Conservation (phyloP, 1,140 invertebrate species). For the Palaemon carinicauda region DNA sequence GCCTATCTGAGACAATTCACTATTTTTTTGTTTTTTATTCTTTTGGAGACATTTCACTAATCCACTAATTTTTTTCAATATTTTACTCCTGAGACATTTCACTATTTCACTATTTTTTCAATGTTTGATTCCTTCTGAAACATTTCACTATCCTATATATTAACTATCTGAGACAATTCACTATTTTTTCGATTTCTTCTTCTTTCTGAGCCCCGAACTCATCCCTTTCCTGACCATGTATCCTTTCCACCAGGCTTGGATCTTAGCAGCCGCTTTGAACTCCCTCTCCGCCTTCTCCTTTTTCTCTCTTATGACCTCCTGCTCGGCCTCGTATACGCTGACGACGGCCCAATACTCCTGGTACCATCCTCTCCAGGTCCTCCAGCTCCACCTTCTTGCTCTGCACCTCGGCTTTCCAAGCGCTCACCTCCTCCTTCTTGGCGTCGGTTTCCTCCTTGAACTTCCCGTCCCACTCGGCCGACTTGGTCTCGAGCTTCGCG, state of each 20-base stretch:
- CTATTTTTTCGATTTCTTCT: constrained; percentile 19
- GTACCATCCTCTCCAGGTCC: constrained; percentile 5
- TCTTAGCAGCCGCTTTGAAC: constrained; percentile 21
- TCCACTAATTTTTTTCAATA: too few species aligned
- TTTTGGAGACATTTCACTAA: too few species aligned
- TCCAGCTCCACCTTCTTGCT: not conserved
- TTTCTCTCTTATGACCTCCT: not conserved
- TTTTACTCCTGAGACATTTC: too few species aligned
- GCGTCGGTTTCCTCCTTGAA: constrained; percentile 17
- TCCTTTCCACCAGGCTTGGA: constrained; percentile 47
- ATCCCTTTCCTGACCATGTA: constrained; percentile 29
- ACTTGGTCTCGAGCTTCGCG: constrained; percentile 15
- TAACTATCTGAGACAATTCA: too few species aligned
- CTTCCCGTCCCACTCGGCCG: constrained; percentile 17
- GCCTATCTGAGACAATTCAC: too few species aligned
- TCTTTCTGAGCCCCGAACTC: constrained; percentile 13
- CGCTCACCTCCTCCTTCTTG: constrained; percentile 30
- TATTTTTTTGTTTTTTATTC: too few species aligned
- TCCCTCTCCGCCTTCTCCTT: not conserved
- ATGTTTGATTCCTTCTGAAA: constrained; percentile 30
- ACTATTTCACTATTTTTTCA: not conserved
- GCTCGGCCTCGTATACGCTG: not conserved
- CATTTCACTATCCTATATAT: too few species aligned
- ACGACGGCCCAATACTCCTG: constrained; percentile 26
- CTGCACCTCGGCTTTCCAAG: constrained; percentile 30